Evolutionary conservation across 1,140 invertebrate species (phyloP).

Genomic region (Heliconius eleuchia): DNA sequence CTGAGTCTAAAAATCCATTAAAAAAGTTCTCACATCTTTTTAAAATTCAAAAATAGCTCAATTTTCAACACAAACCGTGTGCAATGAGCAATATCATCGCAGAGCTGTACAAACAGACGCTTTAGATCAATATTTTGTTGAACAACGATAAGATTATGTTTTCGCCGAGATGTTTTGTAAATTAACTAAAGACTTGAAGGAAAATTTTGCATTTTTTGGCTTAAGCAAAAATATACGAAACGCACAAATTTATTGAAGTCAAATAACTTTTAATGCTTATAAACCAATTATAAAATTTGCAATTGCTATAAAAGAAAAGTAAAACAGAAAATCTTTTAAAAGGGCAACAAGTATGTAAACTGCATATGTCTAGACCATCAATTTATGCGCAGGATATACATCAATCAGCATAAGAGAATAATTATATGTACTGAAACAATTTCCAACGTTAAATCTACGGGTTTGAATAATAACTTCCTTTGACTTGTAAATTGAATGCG

Average conservation of each 20-base stretch:
- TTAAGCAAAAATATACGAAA: neutral
- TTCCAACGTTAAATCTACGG: constrained; percentile 29
- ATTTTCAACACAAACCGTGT: neutral
- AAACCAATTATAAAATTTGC: neutral
- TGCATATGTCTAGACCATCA: constrained; percentile 33
- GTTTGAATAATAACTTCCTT: constrained; percentile 31
- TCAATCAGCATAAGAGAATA: constrained; percentile 28
- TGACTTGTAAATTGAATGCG: neutral
- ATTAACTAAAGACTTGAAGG: constrained; percentile 10
- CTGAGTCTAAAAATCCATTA: neutral
- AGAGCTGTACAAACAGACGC: constrained; percentile 43
- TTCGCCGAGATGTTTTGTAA: constrained; percentile 16
- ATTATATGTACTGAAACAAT: constrained; percentile 29
- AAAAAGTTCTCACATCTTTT: neutral
- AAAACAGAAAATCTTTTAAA: neutral
- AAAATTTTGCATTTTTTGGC: neutral
- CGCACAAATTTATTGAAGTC: no score
- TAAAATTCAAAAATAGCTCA: neutral
- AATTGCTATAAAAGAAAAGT: constrained; percentile 11
- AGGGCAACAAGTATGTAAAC: neutral
- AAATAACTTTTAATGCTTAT: no score
- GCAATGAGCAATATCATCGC: neutral
- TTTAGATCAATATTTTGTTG: constrained; percentile 49
- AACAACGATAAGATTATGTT: constrained; percentile 28
- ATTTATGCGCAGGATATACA: constrained; percentile 34